Percentiles rank a stretch among this genome's conserved stretches.
phyloP scores from a whole-genome alignment of 2,113 vertebrate species.

The Eleginops maclovinus region DNA sequence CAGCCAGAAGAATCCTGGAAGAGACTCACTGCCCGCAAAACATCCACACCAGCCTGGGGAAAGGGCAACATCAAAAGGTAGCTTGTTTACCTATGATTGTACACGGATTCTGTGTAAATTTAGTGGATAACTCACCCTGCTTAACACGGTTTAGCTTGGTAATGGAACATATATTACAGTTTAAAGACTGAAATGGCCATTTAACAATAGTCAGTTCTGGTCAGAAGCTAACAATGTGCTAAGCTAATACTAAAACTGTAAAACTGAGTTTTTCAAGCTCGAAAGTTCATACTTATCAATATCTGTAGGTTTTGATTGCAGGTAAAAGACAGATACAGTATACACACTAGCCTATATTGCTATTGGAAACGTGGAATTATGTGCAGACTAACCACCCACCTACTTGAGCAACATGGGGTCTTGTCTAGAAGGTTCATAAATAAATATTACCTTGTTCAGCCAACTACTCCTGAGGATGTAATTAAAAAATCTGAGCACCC shows the following conservation, averaged over 20 bases:
- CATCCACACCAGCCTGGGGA: constrained; percentile 20
- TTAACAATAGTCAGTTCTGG: not conserved
- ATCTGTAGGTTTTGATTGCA: not conserved
- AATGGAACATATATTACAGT: too few relatives aligned
- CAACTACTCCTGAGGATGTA: not conserved
- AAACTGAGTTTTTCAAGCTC: too few relatives aligned
- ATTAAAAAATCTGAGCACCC: not conserved
- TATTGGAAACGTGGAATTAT: not conserved
- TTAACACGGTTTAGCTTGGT: not conserved
- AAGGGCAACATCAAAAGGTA: constrained; percentile 65
- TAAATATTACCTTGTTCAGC: too few relatives aligned
- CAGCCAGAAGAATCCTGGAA: constrained; percentile 80
- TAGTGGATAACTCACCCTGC: not conserved
- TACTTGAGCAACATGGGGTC: not conserved
- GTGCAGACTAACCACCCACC: not conserved
- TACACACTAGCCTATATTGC: not conserved
- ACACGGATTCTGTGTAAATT: constrained; percentile 6
- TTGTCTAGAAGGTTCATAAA: not conserved
- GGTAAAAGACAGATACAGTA: not conserved
- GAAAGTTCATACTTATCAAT: not conserved
- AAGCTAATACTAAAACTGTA: too few relatives aligned
- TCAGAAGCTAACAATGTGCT: not conserved
- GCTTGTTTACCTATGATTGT: constrained; percentile 30
- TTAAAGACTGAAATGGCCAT: too few relatives aligned
- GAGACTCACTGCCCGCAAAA: constrained; percentile 76